Percentiles rank a stretch among this genome's conserved stretches.
Conservation (phyloP, 2,888 invertebrate species). For the Lasioglossum oenotherae region DNA sequence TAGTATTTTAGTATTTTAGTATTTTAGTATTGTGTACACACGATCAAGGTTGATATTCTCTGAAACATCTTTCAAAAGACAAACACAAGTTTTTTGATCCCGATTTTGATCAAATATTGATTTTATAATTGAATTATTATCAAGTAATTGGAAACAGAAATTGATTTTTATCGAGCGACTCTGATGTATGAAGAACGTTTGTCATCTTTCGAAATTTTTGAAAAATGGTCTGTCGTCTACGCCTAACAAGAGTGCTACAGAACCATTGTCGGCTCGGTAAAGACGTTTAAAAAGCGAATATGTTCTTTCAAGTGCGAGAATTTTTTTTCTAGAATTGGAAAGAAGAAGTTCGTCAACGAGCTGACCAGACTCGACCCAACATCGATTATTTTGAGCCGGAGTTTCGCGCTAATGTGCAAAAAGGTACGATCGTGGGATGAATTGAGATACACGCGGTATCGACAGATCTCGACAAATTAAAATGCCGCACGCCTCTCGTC, state of each 20-base stretch:
- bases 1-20: background rate
- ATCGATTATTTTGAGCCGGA: background rate
- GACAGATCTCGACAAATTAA: conserved; percentile 50
- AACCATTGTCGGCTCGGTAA: background rate
- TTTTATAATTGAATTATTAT: background rate
- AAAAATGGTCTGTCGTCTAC: background rate
- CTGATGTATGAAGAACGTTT: background rate
- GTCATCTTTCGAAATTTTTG: background rate
- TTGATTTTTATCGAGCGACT: background rate
- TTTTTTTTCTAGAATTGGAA: background rate
- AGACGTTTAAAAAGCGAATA: background rate
- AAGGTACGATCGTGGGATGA: background rate
- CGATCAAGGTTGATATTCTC: background rate
- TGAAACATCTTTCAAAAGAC: background rate
- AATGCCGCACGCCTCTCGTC: conserved; percentile 34
- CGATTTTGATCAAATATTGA: background rate
- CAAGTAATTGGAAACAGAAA: background rate
- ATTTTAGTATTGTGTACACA: background rate
- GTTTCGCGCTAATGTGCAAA: background rate
- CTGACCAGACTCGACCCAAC: background rate
- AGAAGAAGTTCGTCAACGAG: background rate
- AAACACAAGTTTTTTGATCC: background rate
- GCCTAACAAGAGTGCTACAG: background rate
- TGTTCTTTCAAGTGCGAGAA: background rate
- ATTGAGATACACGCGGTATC: conserved; percentile 31